Percentiles rank a stretch among this genome's conserved stretches.
Evolutionary conservation across 1,140 invertebrate genomes (phyloP).

Genomic region (Zaprionus capensis): DNA sequence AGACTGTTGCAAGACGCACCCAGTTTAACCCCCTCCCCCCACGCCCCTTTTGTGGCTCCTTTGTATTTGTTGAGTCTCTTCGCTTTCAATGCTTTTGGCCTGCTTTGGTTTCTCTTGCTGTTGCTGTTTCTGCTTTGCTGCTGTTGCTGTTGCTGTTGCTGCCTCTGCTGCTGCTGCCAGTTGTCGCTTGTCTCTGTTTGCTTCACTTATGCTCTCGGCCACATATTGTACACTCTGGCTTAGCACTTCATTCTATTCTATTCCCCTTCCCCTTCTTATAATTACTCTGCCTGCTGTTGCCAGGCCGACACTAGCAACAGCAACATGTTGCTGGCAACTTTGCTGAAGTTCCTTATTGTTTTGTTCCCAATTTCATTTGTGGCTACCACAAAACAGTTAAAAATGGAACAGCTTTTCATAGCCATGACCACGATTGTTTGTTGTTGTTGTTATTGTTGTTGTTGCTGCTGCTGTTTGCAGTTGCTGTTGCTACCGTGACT

Average conservation of each 20-base stretch:
- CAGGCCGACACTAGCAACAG: background rate
- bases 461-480: background rate
- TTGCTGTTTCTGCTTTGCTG: background rate
- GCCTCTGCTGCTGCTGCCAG: background rate
- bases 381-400: constrained; percentile 4
- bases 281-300: background rate
- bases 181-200: constrained; percentile 14
- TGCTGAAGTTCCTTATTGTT: constrained; percentile 7
- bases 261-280: background rate
- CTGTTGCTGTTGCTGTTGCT: background rate
- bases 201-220: constrained; percentile 52
- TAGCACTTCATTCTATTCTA: constrained; percentile 43
- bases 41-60: constrained; percentile 9
- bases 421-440: background rate
- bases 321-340: constrained; percentile 33
- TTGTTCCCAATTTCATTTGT: constrained; percentile 11
- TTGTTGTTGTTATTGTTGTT: background rate
- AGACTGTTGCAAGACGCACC: constrained; percentile 75
- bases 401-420: constrained; percentile 23
- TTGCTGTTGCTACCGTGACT: constrained; percentile 11
- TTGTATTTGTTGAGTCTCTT: constrained; percentile 49
- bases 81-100: constrained; percentile 74
- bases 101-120: constrained; percentile 42
- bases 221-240: constrained; percentile 51
- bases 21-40: constrained; percentile 33